These are phyloP conservation scores for Trichonephila clavipes DNA, from an alignment of 1,140 invertebrate species.

Conservation along the genomic window DNA sequence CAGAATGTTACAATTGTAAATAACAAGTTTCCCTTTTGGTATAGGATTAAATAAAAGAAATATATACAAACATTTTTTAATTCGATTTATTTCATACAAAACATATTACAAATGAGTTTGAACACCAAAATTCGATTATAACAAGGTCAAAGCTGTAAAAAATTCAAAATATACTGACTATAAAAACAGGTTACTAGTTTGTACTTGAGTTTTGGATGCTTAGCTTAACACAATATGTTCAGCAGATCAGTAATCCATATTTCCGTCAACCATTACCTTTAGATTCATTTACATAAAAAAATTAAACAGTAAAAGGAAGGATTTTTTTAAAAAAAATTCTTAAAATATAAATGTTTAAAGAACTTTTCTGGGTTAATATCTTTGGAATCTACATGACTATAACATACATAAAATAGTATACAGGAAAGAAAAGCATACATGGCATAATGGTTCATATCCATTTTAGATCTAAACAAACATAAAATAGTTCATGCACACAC, in stretches of 20 bases:
- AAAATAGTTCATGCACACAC: too few relatives aligned
- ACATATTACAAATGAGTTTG: neutral
- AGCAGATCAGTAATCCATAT: neutral
- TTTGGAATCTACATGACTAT: neutral
- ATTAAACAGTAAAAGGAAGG: too few relatives aligned
- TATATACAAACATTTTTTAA: constrained; percentile 14
- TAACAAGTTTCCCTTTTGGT: too few relatives aligned
- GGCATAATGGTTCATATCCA: too few relatives aligned
- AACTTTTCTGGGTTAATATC: neutral
- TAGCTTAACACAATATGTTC: neutral
- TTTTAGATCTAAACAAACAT: too few relatives aligned
- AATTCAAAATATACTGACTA: constrained; percentile 14
- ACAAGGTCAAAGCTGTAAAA: constrained; percentile 16
- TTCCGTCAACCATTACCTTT: neutral
- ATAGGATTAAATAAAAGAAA: neutral
- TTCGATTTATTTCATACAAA: neutral
- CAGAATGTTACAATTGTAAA: too few relatives aligned
- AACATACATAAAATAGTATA: too few relatives aligned
- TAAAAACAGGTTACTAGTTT: neutral
- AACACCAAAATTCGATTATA: neutral
- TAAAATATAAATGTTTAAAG: neutral
- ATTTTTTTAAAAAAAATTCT: too few relatives aligned
- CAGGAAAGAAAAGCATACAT: too few relatives aligned
- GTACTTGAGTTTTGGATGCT: neutral
- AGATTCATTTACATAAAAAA: neutral